Evolutionary conservation across 2,888 invertebrate species (phyloP).

Genomic region (Colostygia pectinataria): DNA sequence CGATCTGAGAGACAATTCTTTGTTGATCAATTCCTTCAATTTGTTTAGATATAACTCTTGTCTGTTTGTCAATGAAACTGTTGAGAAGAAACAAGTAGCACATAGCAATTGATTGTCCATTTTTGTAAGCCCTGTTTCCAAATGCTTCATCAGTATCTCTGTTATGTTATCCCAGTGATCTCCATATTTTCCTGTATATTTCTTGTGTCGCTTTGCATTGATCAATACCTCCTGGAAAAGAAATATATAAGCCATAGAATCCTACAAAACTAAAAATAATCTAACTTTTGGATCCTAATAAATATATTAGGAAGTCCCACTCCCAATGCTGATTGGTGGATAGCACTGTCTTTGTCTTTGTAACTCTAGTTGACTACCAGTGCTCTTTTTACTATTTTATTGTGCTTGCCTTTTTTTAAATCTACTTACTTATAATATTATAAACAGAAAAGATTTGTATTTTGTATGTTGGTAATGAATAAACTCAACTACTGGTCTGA

Average conservation of each 20-base stretch:
- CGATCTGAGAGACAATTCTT: constrained; percentile 41
- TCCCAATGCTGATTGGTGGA: too few species aligned
- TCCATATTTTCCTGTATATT: constrained; percentile 24
- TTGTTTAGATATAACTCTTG: constrained; percentile 50
- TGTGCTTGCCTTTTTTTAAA: too few species aligned
- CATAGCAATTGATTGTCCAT: constrained; percentile 72
- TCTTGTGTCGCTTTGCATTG: constrained; percentile 43
- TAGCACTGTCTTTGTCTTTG: too few species aligned
- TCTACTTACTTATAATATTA: too few species aligned
- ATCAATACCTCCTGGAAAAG: constrained; percentile 58
- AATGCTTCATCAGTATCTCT: constrained; percentile 57
- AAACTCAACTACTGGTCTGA: too few species aligned
- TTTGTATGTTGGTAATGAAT: too few species aligned
- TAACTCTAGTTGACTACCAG: too few species aligned
- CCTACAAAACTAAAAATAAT: too few species aligned
- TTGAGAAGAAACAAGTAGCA: constrained; percentile 67
- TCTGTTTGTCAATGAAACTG: constrained; percentile 47
- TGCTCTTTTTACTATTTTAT: too few species aligned
- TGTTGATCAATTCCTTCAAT: constrained; percentile 43
- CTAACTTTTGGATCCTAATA: too few species aligned
- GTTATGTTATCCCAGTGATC: constrained; percentile 46
- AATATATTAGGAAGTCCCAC: too few species aligned
- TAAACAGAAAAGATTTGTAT: too few species aligned
- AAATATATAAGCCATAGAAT: constrained; percentile 26
- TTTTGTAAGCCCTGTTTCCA: constrained; percentile 50